These are phyloP conservation scores for Excalfactoria chinensis DNA, from an alignment of 2,113 vertebrate species.

Conservation along the genomic window DNA sequence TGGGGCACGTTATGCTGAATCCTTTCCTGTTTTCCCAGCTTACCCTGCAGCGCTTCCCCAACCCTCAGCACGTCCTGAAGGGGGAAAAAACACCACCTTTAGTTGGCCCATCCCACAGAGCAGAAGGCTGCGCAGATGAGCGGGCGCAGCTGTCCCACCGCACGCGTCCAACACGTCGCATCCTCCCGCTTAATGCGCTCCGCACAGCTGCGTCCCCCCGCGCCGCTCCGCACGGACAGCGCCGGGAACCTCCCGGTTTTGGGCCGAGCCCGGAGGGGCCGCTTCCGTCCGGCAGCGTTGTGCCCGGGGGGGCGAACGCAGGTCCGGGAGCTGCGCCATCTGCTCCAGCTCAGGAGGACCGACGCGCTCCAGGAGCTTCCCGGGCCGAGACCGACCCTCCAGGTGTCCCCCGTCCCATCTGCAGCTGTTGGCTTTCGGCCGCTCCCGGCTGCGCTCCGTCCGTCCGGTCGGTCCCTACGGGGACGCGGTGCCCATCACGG, in stretches of 20 bases:
- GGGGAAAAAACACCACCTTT: too few species aligned
- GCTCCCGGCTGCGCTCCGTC: neutral
- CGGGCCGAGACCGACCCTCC: neutral
- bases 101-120: rapidly evolving
- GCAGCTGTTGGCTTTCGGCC: neutral
- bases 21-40: neutral
- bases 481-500: too few species aligned
- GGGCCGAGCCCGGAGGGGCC: neutral
- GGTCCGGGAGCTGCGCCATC: conserved; percentile 35
- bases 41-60: neutral
- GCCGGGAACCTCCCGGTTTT: neutral
- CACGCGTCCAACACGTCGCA: rapidly evolving
- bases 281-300: neutral
- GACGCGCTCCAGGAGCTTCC: neutral
- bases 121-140: rapidly evolving
- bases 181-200: conserved; percentile 8
- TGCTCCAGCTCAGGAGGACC: conserved; percentile 35
- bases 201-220: conserved; percentile 12
- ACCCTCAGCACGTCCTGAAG: neutral
- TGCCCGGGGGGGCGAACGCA: neutral
- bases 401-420: neutral
- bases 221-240: neutral
- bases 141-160: neutral
- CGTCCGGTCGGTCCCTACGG: rapidly evolving
- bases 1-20: neutral